Percentiles rank a stretch among this genome's conserved stretches.
phyloP scores from a whole-genome alignment of 2,113 vertebrate species.

The Phaethon lepturus region DNA sequence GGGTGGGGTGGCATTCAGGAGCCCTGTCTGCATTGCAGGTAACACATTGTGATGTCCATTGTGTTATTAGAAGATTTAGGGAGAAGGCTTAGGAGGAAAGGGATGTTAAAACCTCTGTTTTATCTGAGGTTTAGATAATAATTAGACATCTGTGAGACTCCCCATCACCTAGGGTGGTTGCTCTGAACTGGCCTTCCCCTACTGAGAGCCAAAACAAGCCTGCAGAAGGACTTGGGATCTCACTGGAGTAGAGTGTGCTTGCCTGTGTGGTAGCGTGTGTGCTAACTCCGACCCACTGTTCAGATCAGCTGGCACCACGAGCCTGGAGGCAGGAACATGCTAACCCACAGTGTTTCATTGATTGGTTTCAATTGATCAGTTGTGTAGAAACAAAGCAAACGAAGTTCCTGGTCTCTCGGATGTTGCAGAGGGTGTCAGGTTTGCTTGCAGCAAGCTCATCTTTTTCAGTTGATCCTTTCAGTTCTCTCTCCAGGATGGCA shows the following conservation, averaged over 20 bases:
- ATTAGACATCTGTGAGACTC: background rate
- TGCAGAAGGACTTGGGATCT: background rate
- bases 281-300: background rate
- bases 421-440: background rate
- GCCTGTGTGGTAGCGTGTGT: rapidly evolving
- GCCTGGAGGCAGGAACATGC: background rate
- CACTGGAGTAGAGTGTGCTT: background rate
- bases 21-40: background rate
- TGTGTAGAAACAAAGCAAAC: background rate
- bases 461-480: background rate
- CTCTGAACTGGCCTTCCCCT: background rate
- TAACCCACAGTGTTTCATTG: background rate
- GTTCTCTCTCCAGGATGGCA: background rate
- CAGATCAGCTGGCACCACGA: background rate
- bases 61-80: background rate
- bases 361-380: slow-evolving; percentile 4
- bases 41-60: background rate
- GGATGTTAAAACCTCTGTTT: background rate
- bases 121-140: background rate
- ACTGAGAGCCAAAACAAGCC: background rate
- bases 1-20: background rate
- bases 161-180: rapidly evolving
- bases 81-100: background rate
- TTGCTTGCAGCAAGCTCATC: background rate
- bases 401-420: rapidly evolving